Evolutionary conservation across 2,888 invertebrate genomes (phyloP), one percentile per base, ranked within the genome.

Genomic region (Seira ritae): DNA sequence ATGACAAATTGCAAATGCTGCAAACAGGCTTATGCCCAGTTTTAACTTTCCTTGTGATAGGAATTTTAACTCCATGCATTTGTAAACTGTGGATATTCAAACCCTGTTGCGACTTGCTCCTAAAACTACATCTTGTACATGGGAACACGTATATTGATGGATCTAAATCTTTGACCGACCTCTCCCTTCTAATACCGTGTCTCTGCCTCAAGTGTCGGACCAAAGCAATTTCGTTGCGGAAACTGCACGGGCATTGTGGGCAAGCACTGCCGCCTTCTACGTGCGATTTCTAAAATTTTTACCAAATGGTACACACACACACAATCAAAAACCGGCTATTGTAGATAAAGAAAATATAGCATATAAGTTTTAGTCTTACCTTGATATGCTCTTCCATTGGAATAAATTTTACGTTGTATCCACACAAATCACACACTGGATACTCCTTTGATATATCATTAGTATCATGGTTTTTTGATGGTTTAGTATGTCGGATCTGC

Each of bases 31-130:
- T 1, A 12, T 42, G 42, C 2, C 22, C 62, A 1, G 3, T 37
- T 62, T 62, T 69, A 0, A 10, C 42, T 12, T 15, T 2, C 20
- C 19, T 37, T 10, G 62, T n/a, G 1, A 68, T 12, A 2, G 24
- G n/a, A 12, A 75, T 37, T 42, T 46, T 50, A 17, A 74, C 67
- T 69, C 69, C 67, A 55, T 80, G 74, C 62, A 22, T 70, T 22
- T 70, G 55, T 15, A 20, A 19, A 55, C 62, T 24, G 42, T 77
- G 77, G 0, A 15, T 12, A 19, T 62, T 31, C 4, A 77, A 60
- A 10, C 60, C 62, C 2, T 20, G 0, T 3, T 20, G 8, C 1
- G 24, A 19, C 42, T 70, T 77, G 22, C 24, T 4, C 19, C 77
- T 69, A 22, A 77, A 70, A n/a, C 55, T 12, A n/a, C 77, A 77